Evolutionary conservation across 2,113 vertebrate species (phyloP).

Genomic region (Hemicordylus capensis): DNA sequence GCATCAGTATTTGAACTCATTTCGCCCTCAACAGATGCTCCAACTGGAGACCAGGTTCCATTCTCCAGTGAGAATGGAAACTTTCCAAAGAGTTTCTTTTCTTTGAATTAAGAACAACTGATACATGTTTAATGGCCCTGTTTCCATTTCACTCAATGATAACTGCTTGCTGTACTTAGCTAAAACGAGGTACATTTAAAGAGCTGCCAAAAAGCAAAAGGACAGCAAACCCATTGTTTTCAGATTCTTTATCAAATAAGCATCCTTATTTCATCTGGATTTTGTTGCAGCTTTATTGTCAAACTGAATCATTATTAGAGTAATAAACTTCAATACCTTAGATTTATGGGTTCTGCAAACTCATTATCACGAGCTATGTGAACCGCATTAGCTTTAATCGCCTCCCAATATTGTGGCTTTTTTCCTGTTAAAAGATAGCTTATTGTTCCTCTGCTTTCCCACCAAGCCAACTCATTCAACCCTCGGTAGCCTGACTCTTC

Average conservation of each 20-base stretch:
- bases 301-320: not conserved
- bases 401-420: not conserved
- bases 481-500: no score
- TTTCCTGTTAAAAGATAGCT: not conserved
- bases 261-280: not conserved
- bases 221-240: not conserved
- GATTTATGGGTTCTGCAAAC: not conserved
- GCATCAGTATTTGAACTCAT: no score
- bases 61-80: not conserved
- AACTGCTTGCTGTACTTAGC: not conserved
- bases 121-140: not conserved
- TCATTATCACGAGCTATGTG: not conserved
- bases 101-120: conserved; percentile 15
- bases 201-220: not conserved
- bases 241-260: conserved; percentile 1
- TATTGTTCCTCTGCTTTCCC: not conserved
- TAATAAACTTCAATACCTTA: not conserved
- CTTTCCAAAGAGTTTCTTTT: not conserved
- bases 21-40: not conserved
- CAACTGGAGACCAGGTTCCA: not conserved
- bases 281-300: not conserved
- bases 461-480: no score
- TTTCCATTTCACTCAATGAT: not conserved
- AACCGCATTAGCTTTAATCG: not conserved
- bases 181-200: not conserved